Percentiles rank a stretch among this genome's conserved stretches.
phyloP scores from a whole-genome alignment of 2,113 vertebrate genomes.

The Anguilla japonica region DNA sequence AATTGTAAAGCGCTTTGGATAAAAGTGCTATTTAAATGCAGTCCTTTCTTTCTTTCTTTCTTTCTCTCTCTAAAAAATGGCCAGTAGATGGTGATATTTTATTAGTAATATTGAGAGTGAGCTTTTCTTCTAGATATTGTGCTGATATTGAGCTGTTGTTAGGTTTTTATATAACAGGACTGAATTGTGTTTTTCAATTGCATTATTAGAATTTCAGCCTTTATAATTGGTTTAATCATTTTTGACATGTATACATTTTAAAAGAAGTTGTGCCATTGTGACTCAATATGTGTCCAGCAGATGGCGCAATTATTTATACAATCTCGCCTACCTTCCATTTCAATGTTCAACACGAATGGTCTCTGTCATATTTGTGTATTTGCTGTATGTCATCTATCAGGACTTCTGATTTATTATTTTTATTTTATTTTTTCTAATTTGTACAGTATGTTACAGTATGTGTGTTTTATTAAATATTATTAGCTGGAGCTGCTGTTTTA shows the following conservation, averaged over 20 bases:
- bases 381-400: background rate
- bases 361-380: background rate
- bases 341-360: background rate
- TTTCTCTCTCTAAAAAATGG: background rate
- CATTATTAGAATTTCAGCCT: conserved; percentile 1
- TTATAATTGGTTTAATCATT: background rate
- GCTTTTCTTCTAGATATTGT: background rate
- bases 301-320: background rate
- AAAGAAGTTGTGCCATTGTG: background rate
- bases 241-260: background rate
- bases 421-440: background rate
- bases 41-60: no score
- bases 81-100: conserved; percentile 19
- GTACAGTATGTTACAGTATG: background rate
- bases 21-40: no score
- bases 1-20: no score
- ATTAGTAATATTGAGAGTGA: background rate
- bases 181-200: background rate
- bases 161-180: background rate
- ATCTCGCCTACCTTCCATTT: background rate
- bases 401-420: background rate
- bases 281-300: background rate
- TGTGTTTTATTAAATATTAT: background rate
- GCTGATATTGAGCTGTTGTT: background rate
- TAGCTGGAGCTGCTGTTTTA: background rate